Evolutionary conservation across 2,113 vertebrate species (phyloP), one percentile per base, ranked within the genome.

Genomic region (Micronisus gabar): DNA sequence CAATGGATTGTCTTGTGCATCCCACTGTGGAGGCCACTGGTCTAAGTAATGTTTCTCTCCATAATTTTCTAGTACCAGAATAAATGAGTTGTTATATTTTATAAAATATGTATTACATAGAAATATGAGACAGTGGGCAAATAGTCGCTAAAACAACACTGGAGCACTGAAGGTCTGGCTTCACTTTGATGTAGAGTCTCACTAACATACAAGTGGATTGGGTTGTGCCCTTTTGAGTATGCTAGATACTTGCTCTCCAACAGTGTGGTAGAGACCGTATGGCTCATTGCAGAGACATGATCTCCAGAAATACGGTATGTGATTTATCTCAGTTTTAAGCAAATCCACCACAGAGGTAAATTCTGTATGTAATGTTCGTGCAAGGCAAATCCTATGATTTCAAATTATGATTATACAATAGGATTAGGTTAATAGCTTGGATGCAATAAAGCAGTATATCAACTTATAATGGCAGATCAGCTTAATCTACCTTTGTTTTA

Each of bases 261-360:
- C 27, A 43, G 0, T 32, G 9, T 3, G 20, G 10, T 34, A 27
- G 21, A 27, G 38, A 16, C 29, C 16, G 1, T 25, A 6, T 19
- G 17, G 17, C 32, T 90, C 26, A n/a, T 58, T 47, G 48, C 32
- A 65, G 62, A 67, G 32, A 25, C 32, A 3, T 0, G 5, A 52
- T 86, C 40, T 93, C 71, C 41, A 50, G 9, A 76, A 83, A 13
- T 15, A 26, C 0, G 0, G 3, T 38, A 11, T 14, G 9, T 70
- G n/a, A 34, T 50, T 72, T 75, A 22, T 55, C n/a, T 81, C 29
- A 32, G 6, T 86, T 74, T 45, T 82, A 52, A 65, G n/a, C 56
- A 92, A 86, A 73, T 84, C 17, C 41, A 25, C 30, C 40, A 7
- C 5, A 73, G 50, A 82, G 95, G 47, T 61, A 52, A 75, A 30